A percentile compares a stretch with the other conserved stretches of the same genome.
These are phyloP conservation scores for Polypedilum pembai DNA, from an alignment of 1,140 invertebrate species.

Conservation along the genomic window DNA sequence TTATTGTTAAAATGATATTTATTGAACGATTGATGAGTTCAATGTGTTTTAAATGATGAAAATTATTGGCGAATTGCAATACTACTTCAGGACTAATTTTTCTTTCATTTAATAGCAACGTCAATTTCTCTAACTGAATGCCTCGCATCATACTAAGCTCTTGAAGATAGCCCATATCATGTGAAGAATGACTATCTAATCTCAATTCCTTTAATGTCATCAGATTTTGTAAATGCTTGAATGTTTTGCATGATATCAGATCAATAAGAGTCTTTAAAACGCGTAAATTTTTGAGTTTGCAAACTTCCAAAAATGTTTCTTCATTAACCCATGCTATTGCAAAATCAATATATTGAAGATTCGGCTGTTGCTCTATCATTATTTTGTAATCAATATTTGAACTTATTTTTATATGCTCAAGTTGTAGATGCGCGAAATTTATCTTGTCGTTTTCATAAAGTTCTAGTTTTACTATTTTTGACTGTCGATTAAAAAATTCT, in stretches of 20 bases:
- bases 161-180: background rate
- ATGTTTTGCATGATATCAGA: background rate
- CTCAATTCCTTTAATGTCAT: background rate
- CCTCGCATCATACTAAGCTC: background rate
- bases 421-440: background rate
- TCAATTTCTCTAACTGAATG: slow-evolving; percentile 10
- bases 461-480: background rate
- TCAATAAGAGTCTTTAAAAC: background rate
- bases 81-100: background rate
- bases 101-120: background rate
- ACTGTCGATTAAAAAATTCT: background rate
- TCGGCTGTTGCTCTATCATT: slow-evolving; percentile 7
- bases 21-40: slow-evolving; percentile 30
- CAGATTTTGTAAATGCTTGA: background rate
- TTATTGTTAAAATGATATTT: background rate
- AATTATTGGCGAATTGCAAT: background rate
- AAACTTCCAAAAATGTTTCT: background rate
- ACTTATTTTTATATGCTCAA: background rate
- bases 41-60: background rate
- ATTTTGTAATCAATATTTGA: background rate
- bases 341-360: slow-evolving; percentile 21
- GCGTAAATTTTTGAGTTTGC: background rate
- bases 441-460: background rate
- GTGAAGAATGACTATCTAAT: background rate
- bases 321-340: slow-evolving; percentile 14